These are phyloP conservation scores for Linnaemya tessellans DNA, from an alignment of 2,888 invertebrate species.

Conservation along the genomic window DNA sequence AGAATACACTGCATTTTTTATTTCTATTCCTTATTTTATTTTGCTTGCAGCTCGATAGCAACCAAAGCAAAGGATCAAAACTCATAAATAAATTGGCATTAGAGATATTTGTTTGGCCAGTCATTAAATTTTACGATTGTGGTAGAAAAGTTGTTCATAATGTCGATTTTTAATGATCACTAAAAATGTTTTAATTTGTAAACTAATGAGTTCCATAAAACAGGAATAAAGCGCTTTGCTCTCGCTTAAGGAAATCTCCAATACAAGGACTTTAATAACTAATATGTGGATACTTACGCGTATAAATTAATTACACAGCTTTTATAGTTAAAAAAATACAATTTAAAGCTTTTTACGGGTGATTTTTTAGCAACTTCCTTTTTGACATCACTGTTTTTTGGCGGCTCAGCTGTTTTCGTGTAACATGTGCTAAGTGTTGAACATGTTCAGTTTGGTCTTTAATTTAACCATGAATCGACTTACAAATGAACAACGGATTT, in stretches of 20 bases:
- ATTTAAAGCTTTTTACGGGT: too few species aligned
- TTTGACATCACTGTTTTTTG: too few species aligned
- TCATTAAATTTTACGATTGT: conserved; percentile 68
- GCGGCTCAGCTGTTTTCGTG: too few species aligned
- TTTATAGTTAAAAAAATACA: background rate
- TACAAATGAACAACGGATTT: too few species aligned
- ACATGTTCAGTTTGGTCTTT: too few species aligned
- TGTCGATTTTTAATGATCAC: conserved; percentile 50
- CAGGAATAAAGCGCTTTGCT: conserved; percentile 3
- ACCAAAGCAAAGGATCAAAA: conserved; percentile 53
- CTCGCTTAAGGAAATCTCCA: background rate
- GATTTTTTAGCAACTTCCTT: too few species aligned
- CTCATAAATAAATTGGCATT: conserved; percentile 63
- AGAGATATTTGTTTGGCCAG: conserved; percentile 68
- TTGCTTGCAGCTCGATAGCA: background rate
- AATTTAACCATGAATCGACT: too few species aligned
- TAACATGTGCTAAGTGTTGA: too few species aligned
- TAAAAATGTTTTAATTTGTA: conserved; percentile 67
- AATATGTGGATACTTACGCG: background rate
- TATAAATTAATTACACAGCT: background rate
- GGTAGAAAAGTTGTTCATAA: conserved; percentile 54
- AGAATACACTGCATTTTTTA: background rate
- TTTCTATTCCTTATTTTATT: background rate
- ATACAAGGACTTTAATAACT: background rate
- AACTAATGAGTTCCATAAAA: conserved; percentile 55